Evolutionary conservation across 2,797 vertebrate genomes (phyloP), one percentile per base, ranked within the genome.

Genomic region (Premnoplex brunnescens): DNA sequence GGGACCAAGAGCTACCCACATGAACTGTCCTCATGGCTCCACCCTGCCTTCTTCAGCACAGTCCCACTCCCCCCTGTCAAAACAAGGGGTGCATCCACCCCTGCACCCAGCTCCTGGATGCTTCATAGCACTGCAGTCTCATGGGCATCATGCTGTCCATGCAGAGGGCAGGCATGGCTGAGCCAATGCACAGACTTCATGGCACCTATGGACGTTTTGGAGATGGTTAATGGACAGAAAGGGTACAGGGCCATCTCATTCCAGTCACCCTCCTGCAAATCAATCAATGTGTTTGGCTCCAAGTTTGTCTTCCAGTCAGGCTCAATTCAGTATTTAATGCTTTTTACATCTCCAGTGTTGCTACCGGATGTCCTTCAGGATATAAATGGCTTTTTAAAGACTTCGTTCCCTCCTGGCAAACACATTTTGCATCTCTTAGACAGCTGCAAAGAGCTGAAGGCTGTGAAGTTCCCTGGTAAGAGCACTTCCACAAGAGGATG

Each of bases 341-440:
- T 87, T 96, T 95, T 77, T 85, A 89, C 85, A 88, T 82, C 63
- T 83, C 36, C 48, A 73, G 75, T n/a, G 63, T 58, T 95, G 58
- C 75, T 89, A 80, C 54, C 0, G 4, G 75, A 52, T 66, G 71
- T 69, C 55, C 81, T 78, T 75, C 4, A 9, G 83, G 48, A 87
- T 48, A 55, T 62, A 95, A 89, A 92, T 67, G 72, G 75, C n/a
- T 87, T 93, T 94, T 89, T 71, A 77, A 95, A 96, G 72, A 83
- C 64, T 89, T 75, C 34, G 9, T 67, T 94, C 32, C 52, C 95
- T 91, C 54, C 79, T 75, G 54, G 72, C 44, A 93, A 93, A 92
- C 28, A 52, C 23, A 71, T 30, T 94, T 71, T 56, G 67, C 54
- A 28, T 69, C 72, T 91, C 60, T 85, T 82, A 89, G 77, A 76